These are phyloP conservation scores for Chloebia gouldiae DNA, from an alignment of 2,113 vertebrate species.

Conservation along the genomic window DNA sequence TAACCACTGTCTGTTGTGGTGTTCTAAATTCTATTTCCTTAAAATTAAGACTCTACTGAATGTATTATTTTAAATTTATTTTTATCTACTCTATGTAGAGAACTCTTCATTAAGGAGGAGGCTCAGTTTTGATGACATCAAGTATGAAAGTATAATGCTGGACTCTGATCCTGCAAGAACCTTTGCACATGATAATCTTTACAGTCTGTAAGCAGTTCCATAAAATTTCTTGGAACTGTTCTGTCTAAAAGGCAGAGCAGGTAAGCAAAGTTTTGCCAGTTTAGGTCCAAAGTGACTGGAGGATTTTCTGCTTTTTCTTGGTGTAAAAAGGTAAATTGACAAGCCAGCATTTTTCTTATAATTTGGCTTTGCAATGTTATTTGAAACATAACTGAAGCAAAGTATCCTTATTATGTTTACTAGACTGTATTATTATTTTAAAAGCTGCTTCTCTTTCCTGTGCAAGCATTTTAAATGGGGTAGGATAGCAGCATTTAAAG, in stretches of 20 bases:
- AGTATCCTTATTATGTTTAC: neutral
- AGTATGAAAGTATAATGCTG: neutral
- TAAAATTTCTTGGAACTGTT: neutral
- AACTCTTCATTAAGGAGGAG: neutral
- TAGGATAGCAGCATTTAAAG: neutral
- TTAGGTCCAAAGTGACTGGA: neutral
- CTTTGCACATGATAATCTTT: neutral
- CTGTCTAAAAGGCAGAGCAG: neutral
- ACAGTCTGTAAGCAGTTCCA: neutral
- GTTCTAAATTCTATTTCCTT: neutral
- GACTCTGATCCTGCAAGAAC: neutral
- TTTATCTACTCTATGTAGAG: neutral
- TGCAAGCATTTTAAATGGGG: neutral
- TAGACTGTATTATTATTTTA: neutral
- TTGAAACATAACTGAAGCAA: neutral
- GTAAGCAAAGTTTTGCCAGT: neutral
- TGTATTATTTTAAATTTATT: neutral
- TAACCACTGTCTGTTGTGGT: neutral
- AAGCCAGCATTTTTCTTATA: neutral
- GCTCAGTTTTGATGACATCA: neutral
- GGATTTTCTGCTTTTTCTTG: neutral
- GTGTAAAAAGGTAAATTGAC: neutral
- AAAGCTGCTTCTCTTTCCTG: neutral
- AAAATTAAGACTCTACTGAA: neutral
- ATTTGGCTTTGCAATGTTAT: neutral